A percentile compares a stretch with the other conserved stretches of the same genome.
Conservation (phyloP, 2,888 invertebrate species). For the Ditula angustiorana region DNA sequence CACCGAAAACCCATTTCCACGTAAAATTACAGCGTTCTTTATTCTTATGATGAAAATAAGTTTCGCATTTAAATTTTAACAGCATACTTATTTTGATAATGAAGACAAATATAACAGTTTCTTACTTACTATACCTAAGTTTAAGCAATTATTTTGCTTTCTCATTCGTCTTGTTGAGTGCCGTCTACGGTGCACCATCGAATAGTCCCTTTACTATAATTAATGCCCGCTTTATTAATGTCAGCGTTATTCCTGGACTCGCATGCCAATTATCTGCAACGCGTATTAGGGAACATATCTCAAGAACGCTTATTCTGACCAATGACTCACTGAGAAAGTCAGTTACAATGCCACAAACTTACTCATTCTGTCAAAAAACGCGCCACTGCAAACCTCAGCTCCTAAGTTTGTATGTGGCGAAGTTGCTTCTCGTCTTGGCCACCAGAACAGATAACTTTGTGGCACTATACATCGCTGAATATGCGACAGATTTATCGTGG, state of each 20-base stretch:
- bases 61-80: too few species aligned
- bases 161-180: background rate
- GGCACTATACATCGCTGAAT: slow-evolving; percentile 69
- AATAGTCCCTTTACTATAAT: slow-evolving; percentile 45
- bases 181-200: slow-evolving; percentile 23
- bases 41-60: too few species aligned
- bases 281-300: slow-evolving; percentile 60
- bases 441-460: slow-evolving; percentile 35
- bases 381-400: background rate
- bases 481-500: slow-evolving; percentile 84
- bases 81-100: too few species aligned
- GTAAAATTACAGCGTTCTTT: too few species aligned
- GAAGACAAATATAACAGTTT: too few species aligned
- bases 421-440: slow-evolving; percentile 30
- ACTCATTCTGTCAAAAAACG: slow-evolving; percentile 19
- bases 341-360: slow-evolving; percentile 62
- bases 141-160: slow-evolving; percentile 8
- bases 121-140: too few species aligned
- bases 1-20: too few species aligned
- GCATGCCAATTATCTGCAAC: slow-evolving; percentile 82
- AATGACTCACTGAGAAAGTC: slow-evolving; percentile 83
- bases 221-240: slow-evolving; percentile 54
- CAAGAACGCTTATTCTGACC: slow-evolving; percentile 80
- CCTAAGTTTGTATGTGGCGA: slow-evolving; percentile 26
- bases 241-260: slow-evolving; percentile 73